Percentiles rank a stretch among this genome's conserved stretches.
Conservation (phyloP, 2,797 vertebrate species). For the Channallabes apus region DNA sequence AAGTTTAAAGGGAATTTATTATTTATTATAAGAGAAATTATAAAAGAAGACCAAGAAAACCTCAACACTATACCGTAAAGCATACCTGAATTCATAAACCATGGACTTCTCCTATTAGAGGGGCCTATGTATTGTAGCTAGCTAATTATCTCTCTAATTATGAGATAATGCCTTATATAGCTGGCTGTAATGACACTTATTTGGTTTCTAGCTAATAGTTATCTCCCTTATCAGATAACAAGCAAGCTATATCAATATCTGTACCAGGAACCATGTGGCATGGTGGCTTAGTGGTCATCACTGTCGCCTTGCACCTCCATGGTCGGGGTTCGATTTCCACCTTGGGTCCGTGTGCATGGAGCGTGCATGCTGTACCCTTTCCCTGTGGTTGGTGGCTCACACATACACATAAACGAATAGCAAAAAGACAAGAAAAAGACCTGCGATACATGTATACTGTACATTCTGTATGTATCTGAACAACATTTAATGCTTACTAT, state of each 20-base stretch:
- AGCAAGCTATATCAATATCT: neutral
- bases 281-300: too few species aligned
- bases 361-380: too few species aligned
- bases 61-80: neutral
- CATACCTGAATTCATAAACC: neutral
- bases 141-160: neutral
- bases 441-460: too few species aligned
- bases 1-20: neutral
- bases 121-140: neutral
- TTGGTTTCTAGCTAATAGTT: neutral
- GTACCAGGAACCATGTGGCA: neutral
- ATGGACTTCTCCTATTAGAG: neutral
- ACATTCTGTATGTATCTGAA: too few species aligned
- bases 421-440: too few species aligned
- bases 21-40: neutral
- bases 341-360: too few species aligned
- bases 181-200: neutral
- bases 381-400: too few species aligned
- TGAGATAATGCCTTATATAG: neutral
- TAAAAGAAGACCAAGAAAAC: neutral
- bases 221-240: neutral
- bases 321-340: too few species aligned
- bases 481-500: too few species aligned
- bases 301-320: too few species aligned
- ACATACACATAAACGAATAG: too few species aligned